Evolutionary conservation across 2,797 vertebrate genomes (phyloP), one percentile per base, ranked within the genome.

Genomic region (Oreonectes daqikongensis): DNA sequence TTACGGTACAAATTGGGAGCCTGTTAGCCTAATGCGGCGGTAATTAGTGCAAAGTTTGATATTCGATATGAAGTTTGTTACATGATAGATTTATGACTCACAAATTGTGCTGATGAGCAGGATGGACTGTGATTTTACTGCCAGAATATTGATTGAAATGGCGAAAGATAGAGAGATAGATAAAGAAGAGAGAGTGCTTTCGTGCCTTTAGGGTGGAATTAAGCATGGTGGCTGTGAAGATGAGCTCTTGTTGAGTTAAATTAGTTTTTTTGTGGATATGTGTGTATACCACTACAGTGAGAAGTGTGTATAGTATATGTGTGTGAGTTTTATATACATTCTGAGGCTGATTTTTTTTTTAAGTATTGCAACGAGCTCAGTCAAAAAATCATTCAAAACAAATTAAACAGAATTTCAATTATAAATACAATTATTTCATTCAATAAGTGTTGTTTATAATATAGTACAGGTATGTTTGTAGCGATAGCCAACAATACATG

Each of bases 1-100:
- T 72, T 78, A 68, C 12, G 24, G 11, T 28, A 59, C 55, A 59
- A 84, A 79, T 79, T 69, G 69, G 69, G 67, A 81, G 82, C 79
- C 75, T 52, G 66, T 79, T 81, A 79, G 74, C 24, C 35, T 79
- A 93, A 90, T 92, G 92, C 86, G 85, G 85, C 67, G 78, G 88
- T 92, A 92, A 91, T 91, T 89, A 89, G 86, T 86, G 83, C 89
- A 89, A 87, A 84, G 88, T 88, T 91, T 91, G 89, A 90, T 93
- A 89, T 91, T 90, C 1, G 57, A 77, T 67, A 77, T 70, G 57
- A 76, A 76, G 53, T 60, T 59, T 91, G 90, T 92, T 90, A 90
- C 90, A 89, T 91, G 91, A 91, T 89, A 88, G 90, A 92, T 92
- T 92, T 88, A 90, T 90, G 87, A 90, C 89, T 90, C 87, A 90